Conservation (phyloP, 2,797 vertebrate species). For the Menidia menidia region DNA sequence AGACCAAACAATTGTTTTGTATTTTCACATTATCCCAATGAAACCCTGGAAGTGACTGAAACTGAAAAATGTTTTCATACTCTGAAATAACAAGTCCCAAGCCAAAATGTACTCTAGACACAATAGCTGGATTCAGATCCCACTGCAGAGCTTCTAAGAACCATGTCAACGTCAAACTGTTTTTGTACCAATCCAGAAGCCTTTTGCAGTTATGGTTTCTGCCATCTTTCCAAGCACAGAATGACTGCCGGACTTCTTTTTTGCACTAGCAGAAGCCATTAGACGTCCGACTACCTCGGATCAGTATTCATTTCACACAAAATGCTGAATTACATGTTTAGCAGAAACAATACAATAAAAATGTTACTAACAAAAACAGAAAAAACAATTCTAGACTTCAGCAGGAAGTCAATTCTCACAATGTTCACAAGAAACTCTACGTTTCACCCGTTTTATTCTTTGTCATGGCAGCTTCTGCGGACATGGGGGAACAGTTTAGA, state of each 20-base stretch:
- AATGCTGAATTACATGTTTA: slow-evolving; percentile 20
- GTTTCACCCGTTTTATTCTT: slow-evolving; percentile 75
- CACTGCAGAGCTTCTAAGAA: background rate
- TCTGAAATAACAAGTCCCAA: no score
- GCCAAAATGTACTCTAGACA: background rate
- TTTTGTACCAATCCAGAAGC: background rate
- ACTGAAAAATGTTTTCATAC: no score
- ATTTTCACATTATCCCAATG: background rate
- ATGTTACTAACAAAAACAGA: background rate
- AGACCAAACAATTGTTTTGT: background rate
- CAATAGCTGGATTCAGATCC: background rate
- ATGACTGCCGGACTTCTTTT: background rate
- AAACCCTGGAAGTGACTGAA: no score
- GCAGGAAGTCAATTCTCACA: slow-evolving; percentile 49
- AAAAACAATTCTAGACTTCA: slow-evolving; percentile 40
- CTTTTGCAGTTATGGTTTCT: background rate
- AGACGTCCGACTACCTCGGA: background rate
- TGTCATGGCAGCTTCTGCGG: slow-evolving; percentile 72
- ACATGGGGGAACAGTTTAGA: slow-evolving; percentile 77
- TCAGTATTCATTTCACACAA: slow-evolving; percentile 2
- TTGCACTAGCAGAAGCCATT: background rate
- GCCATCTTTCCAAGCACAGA: background rate
- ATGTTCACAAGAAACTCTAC: slow-evolving; percentile 68
- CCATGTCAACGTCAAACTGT: background rate
- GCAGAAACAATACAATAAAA: slow-evolving; percentile 16